These are phyloP conservation scores for Drosophila pegasa DNA, from an alignment of 2,888 invertebrate species.

Conservation along the genomic window DNA sequence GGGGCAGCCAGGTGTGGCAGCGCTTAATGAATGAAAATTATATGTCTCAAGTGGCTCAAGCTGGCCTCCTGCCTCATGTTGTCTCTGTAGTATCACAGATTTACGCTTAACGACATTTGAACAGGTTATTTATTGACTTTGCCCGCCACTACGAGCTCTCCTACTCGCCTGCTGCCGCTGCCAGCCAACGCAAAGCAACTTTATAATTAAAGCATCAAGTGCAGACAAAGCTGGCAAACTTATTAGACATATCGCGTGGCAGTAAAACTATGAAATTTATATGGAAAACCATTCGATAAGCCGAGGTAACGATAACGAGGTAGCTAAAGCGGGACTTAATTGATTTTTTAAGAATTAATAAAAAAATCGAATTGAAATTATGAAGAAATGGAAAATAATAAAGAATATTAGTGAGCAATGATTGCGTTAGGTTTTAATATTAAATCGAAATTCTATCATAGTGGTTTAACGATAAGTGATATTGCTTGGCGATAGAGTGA, in stretches of 20 bases:
- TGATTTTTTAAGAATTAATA: background rate
- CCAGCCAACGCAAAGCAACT: slow-evolving; percentile 38
- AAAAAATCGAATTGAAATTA: too few species aligned
- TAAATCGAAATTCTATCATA: background rate
- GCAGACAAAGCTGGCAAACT: slow-evolving; percentile 45
- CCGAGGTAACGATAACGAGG: background rate
- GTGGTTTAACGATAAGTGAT: too few species aligned
- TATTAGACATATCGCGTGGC: slow-evolving; percentile 37
- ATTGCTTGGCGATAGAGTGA: background rate
- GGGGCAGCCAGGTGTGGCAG: slow-evolving; percentile 41
- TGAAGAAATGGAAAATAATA: background rate
- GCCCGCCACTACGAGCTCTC: slow-evolving; percentile 4
- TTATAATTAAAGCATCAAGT: slow-evolving; percentile 72
- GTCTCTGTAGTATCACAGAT: slow-evolving; percentile 30
- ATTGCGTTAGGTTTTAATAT: background rate
- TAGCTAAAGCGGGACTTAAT: background rate
- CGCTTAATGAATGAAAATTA: slow-evolving; percentile 69
- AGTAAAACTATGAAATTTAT: slow-evolving; percentile 31
- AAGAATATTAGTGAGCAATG: background rate
- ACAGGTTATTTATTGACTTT: slow-evolving; percentile 64
- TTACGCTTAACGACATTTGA: slow-evolving; percentile 61
- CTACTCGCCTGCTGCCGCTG: slow-evolving; percentile 13
- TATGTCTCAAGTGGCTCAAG: slow-evolving; percentile 28
- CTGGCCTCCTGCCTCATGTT: background rate
- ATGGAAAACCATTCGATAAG: background rate